phyloP scores from a whole-genome alignment of 1,140 invertebrate genomes.

The Drosophila funebris region DNA sequence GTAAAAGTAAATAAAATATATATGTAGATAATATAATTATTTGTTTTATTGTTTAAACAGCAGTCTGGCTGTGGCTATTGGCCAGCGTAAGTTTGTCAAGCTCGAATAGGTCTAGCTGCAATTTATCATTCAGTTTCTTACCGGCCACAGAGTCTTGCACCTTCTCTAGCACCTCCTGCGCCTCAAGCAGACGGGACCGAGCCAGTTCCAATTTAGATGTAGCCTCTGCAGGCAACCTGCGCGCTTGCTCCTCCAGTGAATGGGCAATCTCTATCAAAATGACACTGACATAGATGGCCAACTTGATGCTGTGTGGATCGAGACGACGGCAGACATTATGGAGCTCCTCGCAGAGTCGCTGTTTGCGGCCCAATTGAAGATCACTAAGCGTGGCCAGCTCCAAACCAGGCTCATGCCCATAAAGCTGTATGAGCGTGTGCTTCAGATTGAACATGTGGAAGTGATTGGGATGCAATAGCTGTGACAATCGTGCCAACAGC shows the following conservation, averaged over 20 bases:
- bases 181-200: slow-evolving; percentile 57
- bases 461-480: slow-evolving; percentile 91
- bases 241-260: slow-evolving; percentile 85
- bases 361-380: slow-evolving; percentile 87
- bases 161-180: slow-evolving; percentile 59
- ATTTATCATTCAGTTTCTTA: slow-evolving; percentile 64
- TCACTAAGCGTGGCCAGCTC: slow-evolving; percentile 85
- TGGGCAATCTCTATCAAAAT: slow-evolving; percentile 88
- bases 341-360: slow-evolving; percentile 88
- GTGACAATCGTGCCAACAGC: slow-evolving; percentile 86
- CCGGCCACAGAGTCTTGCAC: slow-evolving; percentile 73
- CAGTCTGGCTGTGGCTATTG: slow-evolving; percentile 5
- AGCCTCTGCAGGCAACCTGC: slow-evolving; percentile 74
- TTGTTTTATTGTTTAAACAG: slow-evolving; percentile 1
- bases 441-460: slow-evolving; percentile 91
- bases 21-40: background rate
- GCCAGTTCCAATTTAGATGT: slow-evolving; percentile 29
- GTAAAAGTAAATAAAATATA: slow-evolving; percentile 17
- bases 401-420: slow-evolving; percentile 87
- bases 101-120: slow-evolving; percentile 55
- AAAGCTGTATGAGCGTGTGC: slow-evolving; percentile 91
- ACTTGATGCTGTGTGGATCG: slow-evolving; percentile 88
- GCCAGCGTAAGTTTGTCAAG: slow-evolving; percentile 55
- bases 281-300: slow-evolving; percentile 89
- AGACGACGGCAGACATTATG: slow-evolving; percentile 87